phyloP scores from a whole-genome alignment of 2,888 invertebrate species.

The Euplagia quadripunctaria region DNA sequence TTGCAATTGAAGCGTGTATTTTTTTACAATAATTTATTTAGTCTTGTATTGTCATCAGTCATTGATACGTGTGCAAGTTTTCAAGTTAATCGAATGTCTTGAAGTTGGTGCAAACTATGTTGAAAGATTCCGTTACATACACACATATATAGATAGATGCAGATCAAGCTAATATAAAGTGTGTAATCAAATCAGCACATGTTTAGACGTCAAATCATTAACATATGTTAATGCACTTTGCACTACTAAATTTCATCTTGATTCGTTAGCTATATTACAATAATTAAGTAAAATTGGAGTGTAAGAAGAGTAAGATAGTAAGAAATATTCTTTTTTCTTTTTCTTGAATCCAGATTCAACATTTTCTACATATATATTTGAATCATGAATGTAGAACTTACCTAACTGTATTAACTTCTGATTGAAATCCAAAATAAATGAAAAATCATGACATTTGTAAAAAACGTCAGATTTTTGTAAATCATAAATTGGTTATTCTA shows the following conservation, averaged over 20 bases:
- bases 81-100: too few relatives aligned
- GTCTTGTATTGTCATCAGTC: too few relatives aligned
- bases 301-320: conserved; percentile 16
- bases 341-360: neutral
- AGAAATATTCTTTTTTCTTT: neutral
- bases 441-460: conserved; percentile 16
- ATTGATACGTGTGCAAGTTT: too few relatives aligned
- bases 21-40: too few relatives aligned
- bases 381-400: conserved; percentile 16
- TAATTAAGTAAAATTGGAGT: conserved; percentile 12
- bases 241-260: neutral
- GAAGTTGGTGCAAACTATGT: too few relatives aligned
- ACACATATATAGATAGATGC: too few relatives aligned
- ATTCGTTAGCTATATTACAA: conserved; percentile 12
- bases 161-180: too few relatives aligned
- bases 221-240: neutral
- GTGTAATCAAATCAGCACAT: neutral
- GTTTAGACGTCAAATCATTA: neutral
- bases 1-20: too few relatives aligned
- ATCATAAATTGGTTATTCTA: neutral
- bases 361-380: conserved; percentile 5
- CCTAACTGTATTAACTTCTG: neutral
- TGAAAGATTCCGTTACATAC: too few relatives aligned
- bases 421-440: neutral
- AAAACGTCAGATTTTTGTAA: conserved; percentile 8